Percentiles rank a stretch among this genome's conserved stretches.
Conservation (phyloP, 2,888 invertebrate species). For the Hydrotaea cyrtoneurina region DNA sequence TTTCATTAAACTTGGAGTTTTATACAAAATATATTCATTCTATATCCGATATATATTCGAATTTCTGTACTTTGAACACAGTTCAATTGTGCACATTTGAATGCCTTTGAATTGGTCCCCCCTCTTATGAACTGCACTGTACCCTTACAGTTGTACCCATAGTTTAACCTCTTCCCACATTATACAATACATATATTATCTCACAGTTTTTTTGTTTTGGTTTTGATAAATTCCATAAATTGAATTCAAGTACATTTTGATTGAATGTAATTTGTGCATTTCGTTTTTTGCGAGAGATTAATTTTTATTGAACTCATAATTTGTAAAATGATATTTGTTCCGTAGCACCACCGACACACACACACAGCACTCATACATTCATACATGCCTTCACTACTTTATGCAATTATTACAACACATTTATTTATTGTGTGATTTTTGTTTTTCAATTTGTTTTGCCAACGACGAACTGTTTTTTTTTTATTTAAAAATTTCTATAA, state of each 20-base stretch:
- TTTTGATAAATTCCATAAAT: background rate
- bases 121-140: too few species aligned
- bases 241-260: background rate
- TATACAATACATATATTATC: too few species aligned
- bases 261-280: conserved; percentile 6
- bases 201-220: background rate
- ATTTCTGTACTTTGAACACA: too few species aligned
- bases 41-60: too few species aligned
- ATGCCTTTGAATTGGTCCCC: too few species aligned
- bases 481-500: background rate
- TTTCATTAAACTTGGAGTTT: too few species aligned
- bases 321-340: background rate
- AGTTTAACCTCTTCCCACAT: too few species aligned
- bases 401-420: conserved; percentile 18
- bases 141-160: too few species aligned
- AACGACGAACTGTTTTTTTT: background rate
- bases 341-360: background rate
- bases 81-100: too few species aligned
- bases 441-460: background rate
- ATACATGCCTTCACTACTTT: conserved; percentile 8
- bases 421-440: conserved; percentile 20
- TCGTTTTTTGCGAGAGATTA: background rate
- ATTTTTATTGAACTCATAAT: conserved; percentile 5
- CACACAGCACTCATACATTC: background rate
- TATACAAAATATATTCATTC: too few species aligned